Percentiles rank a stretch among this genome's conserved stretches.
phyloP scores from a whole-genome alignment of 2,797 vertebrate genomes.

The Halcyon smyrnensis region DNA sequence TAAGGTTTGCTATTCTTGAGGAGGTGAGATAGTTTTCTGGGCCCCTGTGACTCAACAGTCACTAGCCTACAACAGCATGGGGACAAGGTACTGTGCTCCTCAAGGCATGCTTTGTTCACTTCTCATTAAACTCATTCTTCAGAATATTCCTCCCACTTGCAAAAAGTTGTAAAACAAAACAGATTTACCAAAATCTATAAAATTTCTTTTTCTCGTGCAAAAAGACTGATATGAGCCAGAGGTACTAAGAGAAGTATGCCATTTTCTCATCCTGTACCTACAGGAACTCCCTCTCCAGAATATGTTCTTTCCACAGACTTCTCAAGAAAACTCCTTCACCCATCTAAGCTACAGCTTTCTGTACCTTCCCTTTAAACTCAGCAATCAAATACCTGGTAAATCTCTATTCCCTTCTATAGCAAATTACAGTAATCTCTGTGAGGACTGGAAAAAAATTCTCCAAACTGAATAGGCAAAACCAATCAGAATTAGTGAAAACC shows the following conservation, averaged over 20 bases:
- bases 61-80: not conserved
- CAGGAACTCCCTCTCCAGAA: not conserved
- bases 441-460: not conserved
- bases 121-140: not conserved
- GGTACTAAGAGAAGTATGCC: not conserved
- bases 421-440: not conserved
- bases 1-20: conserved; percentile 47
- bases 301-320: not conserved
- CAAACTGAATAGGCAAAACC: not conserved
- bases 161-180: not conserved
- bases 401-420: not conserved
- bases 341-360: not conserved
- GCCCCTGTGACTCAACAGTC: conserved; percentile 10
- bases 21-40: conserved; percentile 11
- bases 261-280: not conserved
- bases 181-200: not conserved
- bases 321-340: not conserved
- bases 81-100: not conserved
- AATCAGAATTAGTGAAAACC: not conserved
- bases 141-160: not conserved
- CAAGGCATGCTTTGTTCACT: not conserved
- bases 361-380: not conserved
- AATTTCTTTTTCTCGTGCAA: not conserved
- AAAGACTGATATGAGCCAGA: not conserved
- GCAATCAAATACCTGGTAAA: not conserved